These are phyloP conservation scores for Triops longicaudatus DNA, from an alignment of 1,140 invertebrate genomes.

Conservation along the genomic window DNA sequence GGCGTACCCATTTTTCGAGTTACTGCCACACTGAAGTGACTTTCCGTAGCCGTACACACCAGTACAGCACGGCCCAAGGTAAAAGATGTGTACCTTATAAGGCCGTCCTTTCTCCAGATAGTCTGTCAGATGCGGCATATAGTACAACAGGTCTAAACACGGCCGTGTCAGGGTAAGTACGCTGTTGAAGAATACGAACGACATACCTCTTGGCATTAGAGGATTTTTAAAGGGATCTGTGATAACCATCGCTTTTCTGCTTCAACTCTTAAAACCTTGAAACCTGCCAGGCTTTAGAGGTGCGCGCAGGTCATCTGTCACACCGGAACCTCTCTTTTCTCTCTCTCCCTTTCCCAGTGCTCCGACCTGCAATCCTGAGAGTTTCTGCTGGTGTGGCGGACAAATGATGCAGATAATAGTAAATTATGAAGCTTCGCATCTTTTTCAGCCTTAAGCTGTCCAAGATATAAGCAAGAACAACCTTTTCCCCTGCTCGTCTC, in stretches of 20 bases:
- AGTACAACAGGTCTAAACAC: not conserved
- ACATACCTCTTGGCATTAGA: constrained; percentile 12
- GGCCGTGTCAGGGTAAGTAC: not conserved
- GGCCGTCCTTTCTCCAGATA: not conserved
- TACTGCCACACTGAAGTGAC: not conserved
- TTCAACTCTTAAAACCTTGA: constrained; percentile 8
- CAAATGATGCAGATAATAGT: constrained; percentile 12
- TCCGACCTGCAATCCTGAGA: not conserved
- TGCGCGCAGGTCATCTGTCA: constrained; percentile 7
- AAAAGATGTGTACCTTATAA: not conserved
- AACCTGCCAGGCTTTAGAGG: constrained; percentile 7
- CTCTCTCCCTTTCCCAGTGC: not conserved
- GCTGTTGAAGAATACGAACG: constrained; percentile 11
- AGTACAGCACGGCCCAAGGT: not conserved
- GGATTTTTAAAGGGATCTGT: not conserved
- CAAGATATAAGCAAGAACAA: not conserved
- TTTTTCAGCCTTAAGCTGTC: not conserved
- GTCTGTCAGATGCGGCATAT: not conserved
- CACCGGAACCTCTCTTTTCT: not conserved
- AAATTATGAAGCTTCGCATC: not conserved
- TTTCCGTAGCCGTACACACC: not conserved
- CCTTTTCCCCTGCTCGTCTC: not conserved
- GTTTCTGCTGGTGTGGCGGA: not conserved
- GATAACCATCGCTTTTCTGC: constrained; percentile 7
- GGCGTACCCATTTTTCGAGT: not conserved